phyloP scores from a whole-genome alignment of 2,113 vertebrate species.

The Eolophus roseicapilla region DNA sequence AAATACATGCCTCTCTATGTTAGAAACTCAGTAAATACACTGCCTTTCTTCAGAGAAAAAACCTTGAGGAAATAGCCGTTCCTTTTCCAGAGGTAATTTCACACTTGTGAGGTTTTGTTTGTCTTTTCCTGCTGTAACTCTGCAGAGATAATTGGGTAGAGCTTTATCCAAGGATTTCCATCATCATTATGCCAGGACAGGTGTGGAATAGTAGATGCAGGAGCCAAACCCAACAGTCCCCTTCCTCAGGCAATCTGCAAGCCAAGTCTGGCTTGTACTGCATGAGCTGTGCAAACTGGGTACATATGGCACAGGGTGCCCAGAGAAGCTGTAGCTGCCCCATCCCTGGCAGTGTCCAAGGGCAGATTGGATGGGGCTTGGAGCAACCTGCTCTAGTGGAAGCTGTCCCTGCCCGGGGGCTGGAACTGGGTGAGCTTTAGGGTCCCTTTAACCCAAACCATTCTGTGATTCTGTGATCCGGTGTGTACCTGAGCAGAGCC shows the following conservation, averaged over 20 bases:
- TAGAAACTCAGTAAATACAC: neutral
- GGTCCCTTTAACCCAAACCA: neutral
- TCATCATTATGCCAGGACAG: rapidly evolving
- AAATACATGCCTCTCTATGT: neutral
- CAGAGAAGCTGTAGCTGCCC: neutral
- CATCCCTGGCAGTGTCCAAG: neutral
- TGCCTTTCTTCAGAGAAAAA: neutral
- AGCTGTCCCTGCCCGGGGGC: neutral
- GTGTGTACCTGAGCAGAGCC: neutral
- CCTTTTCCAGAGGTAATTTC: neutral
- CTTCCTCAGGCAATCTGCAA: neutral
- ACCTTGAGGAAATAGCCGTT: neutral
- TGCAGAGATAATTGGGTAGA: neutral
- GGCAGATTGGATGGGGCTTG: too few relatives aligned
- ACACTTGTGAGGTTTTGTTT: neutral
- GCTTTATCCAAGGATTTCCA: neutral
- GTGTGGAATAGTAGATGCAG: neutral
- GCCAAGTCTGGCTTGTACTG: neutral
- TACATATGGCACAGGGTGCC: neutral
- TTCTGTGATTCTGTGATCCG: neutral
- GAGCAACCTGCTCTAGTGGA: neutral
- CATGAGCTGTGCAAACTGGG: neutral
- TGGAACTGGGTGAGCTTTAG: neutral
- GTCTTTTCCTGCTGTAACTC: neutral
- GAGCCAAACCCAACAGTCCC: neutral